Percentiles rank a stretch among this genome's conserved stretches.
Evolutionary conservation across 1,140 invertebrate genomes (phyloP).

Genomic region (Philopotamus ludificatus): DNA sequence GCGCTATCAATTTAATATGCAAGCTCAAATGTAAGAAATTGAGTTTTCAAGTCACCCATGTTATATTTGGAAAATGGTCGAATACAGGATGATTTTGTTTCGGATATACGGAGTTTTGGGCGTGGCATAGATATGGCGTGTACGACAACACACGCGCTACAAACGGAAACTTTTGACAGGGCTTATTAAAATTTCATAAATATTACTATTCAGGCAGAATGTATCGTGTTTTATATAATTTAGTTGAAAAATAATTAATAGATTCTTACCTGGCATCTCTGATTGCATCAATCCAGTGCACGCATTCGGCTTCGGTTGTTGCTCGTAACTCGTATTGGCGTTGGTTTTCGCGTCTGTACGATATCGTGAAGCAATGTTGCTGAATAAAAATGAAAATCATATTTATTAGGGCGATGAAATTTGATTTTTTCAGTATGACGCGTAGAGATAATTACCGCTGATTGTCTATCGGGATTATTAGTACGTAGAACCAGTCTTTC

Average conservation of each 20-base stretch:
- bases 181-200: too few relatives aligned
- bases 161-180: too few relatives aligned
- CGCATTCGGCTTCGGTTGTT: conserved; percentile 80
- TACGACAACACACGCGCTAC: too few relatives aligned
- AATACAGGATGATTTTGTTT: background rate
- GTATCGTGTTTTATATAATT: background rate
- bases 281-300: conserved; percentile 88
- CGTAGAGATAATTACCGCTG: conserved; percentile 26
- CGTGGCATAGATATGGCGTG: background rate
- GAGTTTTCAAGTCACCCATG: background rate
- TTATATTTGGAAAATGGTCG: background rate
- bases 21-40: background rate
- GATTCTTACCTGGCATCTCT: conserved; percentile 75
- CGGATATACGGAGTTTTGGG: background rate
- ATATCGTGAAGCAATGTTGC: conserved; percentile 87
- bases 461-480: conserved; percentile 32
- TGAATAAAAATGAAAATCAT: conserved; percentile 14
- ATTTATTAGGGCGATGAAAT: background rate
- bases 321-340: conserved; percentile 85
- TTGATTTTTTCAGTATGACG: background rate
- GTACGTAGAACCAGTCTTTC: conserved; percentile 63
- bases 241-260: conserved; percentile 5
- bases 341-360: conserved; percentile 82
- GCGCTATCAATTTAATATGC: background rate
- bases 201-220: too few relatives aligned